Evolutionary conservation across 2,888 invertebrate genomes (phyloP), one percentile per base, ranked within the genome.

Genomic region (Autographa gamma): DNA sequence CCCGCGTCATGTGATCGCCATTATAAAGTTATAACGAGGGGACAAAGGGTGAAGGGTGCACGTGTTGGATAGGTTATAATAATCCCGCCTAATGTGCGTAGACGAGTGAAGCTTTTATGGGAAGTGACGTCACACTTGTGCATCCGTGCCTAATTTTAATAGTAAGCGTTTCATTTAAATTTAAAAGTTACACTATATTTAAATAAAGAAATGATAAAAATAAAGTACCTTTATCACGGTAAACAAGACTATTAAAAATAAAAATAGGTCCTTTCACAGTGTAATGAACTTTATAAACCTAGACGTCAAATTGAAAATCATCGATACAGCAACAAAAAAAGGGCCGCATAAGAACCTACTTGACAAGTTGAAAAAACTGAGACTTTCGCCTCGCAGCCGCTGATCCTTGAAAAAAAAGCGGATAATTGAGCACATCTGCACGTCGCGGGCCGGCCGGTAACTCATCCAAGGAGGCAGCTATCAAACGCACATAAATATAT

Each of bases 361-460:
- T 80, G 79, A 75, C 79, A 79, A 77, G 78, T 80, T 80, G 70
- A 85, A 87, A 86, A 86, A 84, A 81, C 78, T 74, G 72, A 72
- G 74, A 80, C 86, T 85, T 86, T 86, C 83, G 86, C 84, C 60
- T 67, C 74, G 74, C 82, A 85, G 84, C 84, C 83, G 86, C 80
- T 80, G 80, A 75, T 80, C 82, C 84, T 63, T 78, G 76, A 81
- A 85, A 88, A 89, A 89, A 86, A 86, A 77, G 79, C 79, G 83
- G 84, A 88, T 92, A 92, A 92, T 93, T 90, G 87, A 85, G 91
- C 93, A 93, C 93, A 93, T 93, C 93, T 93, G 93, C 91, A 85
- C 83, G 82, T 75, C 79, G 80, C 81, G 84, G 83, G 81, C 65
- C 68, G 69, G 76, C 81, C 79, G 80, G 85, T 87, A 87, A 88